Conservation (phyloP, 1,140 invertebrate genomes). For the Drosophila obscura region DNA sequence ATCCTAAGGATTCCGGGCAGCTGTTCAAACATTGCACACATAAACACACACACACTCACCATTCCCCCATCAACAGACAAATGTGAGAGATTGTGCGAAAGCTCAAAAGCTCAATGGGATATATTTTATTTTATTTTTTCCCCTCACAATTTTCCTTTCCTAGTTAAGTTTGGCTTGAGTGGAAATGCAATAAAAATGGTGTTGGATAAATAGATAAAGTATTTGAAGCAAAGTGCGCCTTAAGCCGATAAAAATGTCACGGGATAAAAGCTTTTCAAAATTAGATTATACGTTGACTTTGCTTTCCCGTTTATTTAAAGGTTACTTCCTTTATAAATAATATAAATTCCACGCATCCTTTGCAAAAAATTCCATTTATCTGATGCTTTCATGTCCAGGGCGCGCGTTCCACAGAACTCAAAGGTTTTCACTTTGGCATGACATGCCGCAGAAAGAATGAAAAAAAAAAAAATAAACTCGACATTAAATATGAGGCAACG, state of each 20-base stretch:
- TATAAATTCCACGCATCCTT: constrained; percentile 38
- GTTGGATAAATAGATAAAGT: constrained; percentile 47
- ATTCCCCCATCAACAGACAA: constrained; percentile 24
- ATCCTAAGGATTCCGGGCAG: constrained; percentile 41
- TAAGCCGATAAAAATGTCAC: constrained; percentile 24
- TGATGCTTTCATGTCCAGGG: constrained; percentile 32
- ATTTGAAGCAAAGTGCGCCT: constrained; percentile 7
- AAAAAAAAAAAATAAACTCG: constrained; percentile 18
- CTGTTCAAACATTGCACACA: constrained; percentile 55
- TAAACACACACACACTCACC: constrained; percentile 3
- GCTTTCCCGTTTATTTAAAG: constrained; percentile 14
- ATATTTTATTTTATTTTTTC: constrained; percentile 30
- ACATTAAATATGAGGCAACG: constrained; percentile 28
- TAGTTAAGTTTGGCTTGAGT: constrained; percentile 11
- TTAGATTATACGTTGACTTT: constrained; percentile 39
- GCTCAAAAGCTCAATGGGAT: constrained; percentile 55
- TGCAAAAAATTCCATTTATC: constrained; percentile 48
- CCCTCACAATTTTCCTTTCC: background rate
- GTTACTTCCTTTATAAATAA: constrained; percentile 25
- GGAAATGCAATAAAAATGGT: constrained; percentile 53
- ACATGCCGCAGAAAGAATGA: constrained; percentile 55
- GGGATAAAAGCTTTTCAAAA: constrained; percentile 41
- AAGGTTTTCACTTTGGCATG: constrained; percentile 14
- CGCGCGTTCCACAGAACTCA: constrained; percentile 16
- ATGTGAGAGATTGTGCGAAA: constrained; percentile 8